phyloP scores from a whole-genome alignment of 2,888 invertebrate genomes.

The Pollenia griseotomentosa region DNA sequence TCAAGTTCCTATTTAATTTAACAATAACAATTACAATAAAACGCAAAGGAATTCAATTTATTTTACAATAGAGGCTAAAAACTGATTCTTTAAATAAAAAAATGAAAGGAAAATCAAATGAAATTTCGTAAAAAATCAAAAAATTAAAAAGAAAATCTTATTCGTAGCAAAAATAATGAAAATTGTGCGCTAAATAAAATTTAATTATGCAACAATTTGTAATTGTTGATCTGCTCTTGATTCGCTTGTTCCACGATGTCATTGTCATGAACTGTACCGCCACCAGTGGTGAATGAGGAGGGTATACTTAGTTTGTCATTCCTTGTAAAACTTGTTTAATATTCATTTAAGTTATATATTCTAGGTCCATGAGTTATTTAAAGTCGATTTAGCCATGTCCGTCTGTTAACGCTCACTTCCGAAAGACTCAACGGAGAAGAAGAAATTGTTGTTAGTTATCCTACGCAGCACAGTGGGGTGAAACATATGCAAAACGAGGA shows the following conservation, averaged over 20 bases:
- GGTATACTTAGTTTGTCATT: too few relatives aligned
- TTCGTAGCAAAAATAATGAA: constrained; percentile 25
- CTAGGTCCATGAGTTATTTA: too few relatives aligned
- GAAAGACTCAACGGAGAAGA: too few relatives aligned
- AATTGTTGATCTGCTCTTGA: constrained; percentile 13
- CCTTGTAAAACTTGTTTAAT: too few relatives aligned
- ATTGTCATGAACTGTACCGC: background rate
- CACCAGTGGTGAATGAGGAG: too few relatives aligned
- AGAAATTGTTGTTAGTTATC: too few relatives aligned
- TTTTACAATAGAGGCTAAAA: background rate
- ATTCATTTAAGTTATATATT: too few relatives aligned
- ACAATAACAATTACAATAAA: background rate
- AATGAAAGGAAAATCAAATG: background rate
- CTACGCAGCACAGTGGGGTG: too few relatives aligned
- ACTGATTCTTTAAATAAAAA: background rate
- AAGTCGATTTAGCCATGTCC: too few relatives aligned
- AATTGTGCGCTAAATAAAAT: constrained; percentile 52
- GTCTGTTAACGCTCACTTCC: too few relatives aligned
- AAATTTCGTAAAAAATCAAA: background rate
- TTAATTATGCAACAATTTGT: constrained; percentile 54
- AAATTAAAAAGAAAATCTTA: constrained; percentile 31
- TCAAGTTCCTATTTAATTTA: background rate
- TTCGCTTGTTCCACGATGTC: background rate
- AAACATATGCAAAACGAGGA: too few relatives aligned
- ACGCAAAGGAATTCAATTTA: constrained; percentile 7